phyloP scores from a whole-genome alignment of 1,140 invertebrate genomes.

The Druon quercuslanigerum region DNA sequence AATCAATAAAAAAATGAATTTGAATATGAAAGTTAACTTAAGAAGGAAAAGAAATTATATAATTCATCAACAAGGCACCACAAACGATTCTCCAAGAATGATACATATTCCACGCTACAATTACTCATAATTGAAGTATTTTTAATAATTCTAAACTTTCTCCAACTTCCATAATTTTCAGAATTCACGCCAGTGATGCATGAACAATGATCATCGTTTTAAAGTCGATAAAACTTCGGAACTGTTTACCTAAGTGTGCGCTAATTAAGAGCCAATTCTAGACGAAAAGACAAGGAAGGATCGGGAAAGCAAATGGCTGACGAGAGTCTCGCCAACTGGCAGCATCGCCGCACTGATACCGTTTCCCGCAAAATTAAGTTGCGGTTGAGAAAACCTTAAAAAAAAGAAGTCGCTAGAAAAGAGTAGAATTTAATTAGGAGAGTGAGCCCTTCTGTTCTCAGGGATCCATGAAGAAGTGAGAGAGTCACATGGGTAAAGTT shows the following conservation, averaged over 20 bases:
- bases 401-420: slow-evolving; percentile 67
- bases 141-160: no score
- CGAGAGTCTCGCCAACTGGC: slow-evolving; percentile 54
- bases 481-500: slow-evolving; percentile 45
- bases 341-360: slow-evolving; percentile 55
- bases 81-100: no score
- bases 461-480: slow-evolving; percentile 67
- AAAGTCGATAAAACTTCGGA: slow-evolving; percentile 37
- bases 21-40: neutral
- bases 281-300: slow-evolving; percentile 50
- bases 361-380: slow-evolving; percentile 70
- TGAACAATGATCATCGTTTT: neutral
- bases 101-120: no score
- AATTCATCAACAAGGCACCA: neutral
- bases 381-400: slow-evolving; percentile 71
- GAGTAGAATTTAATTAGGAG: slow-evolving; percentile 73
- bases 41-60: neutral
- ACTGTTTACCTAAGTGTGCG: slow-evolving; percentile 73
- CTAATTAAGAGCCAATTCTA: slow-evolving; percentile 69
- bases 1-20: no score
- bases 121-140: no score
- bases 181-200: no score
- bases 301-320: slow-evolving; percentile 59
- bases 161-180: no score
- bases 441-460: slow-evolving; percentile 66